Percentiles rank a stretch among this genome's conserved stretches.
These are phyloP conservation scores for Dasyprocta punctata DNA, from an alignment of 2,113 vertebrate species.

Conservation along the genomic window DNA sequence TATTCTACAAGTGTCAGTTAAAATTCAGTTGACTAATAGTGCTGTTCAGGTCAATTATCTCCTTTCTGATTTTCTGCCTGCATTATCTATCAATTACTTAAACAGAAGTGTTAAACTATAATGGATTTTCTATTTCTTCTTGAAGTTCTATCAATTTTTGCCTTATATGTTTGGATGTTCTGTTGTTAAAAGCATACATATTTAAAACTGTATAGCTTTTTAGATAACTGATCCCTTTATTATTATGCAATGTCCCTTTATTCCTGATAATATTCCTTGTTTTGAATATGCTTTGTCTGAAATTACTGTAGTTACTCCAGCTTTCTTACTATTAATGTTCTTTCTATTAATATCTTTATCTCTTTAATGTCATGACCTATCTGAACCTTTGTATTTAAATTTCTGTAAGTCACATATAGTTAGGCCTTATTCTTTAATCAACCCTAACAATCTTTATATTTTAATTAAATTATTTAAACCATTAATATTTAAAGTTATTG, in stretches of 20 bases:
- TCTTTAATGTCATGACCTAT: neutral
- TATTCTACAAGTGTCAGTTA: conserved; percentile 35
- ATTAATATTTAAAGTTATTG: neutral
- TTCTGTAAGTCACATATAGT: neutral
- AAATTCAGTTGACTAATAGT: neutral
- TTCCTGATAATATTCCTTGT: neutral
- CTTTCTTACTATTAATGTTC: neutral
- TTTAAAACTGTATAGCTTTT: neutral
- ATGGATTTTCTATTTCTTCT: neutral
- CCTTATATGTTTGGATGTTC: neutral
- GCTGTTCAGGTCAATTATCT: neutral
- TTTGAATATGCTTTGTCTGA: conserved; percentile 25
- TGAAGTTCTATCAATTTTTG: neutral
- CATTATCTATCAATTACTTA: neutral
- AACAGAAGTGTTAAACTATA: neutral
- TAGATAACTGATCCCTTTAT: neutral
- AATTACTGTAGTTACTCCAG: neutral
- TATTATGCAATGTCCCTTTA: neutral
- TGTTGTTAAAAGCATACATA: neutral
- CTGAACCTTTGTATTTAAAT: conserved; percentile 41
- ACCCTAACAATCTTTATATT: neutral
- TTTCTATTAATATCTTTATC: neutral
- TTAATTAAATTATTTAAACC: neutral
- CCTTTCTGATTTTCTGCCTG: conserved; percentile 24
- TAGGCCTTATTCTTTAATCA: neutral